phyloP scores from a whole-genome alignment of 2,888 invertebrate genomes.

The Venustoraphidia nigricollis region DNA sequence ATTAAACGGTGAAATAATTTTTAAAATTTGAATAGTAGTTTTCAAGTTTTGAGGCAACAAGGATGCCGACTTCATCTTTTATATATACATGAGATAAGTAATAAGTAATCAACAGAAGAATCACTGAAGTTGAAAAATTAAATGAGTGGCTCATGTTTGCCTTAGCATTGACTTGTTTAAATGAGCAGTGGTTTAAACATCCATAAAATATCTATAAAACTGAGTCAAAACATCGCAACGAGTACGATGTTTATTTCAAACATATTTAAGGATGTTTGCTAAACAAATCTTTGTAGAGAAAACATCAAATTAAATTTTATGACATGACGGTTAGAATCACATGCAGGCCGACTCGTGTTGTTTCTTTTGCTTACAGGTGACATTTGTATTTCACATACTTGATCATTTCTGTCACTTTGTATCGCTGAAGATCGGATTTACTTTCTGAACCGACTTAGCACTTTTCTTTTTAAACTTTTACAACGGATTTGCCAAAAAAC shows the following conservation, averaged over 20 bases:
- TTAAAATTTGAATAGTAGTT: background rate
- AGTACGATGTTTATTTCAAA: slow-evolving; percentile 3
- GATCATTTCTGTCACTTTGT: too few species aligned
- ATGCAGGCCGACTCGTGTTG: too few species aligned
- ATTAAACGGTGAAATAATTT: background rate
- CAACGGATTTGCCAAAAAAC: too few species aligned
- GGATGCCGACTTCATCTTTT: too few species aligned
- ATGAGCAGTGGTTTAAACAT: background rate
- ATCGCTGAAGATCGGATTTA: too few species aligned
- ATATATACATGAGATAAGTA: background rate
- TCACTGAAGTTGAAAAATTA: background rate
- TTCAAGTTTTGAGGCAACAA: background rate
- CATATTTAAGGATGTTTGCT: background rate
- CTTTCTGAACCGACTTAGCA: too few species aligned
- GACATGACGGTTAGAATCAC: background rate
- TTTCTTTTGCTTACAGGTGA: too few species aligned
- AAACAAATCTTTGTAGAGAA: slow-evolving; percentile 5
- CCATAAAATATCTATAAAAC: slow-evolving; percentile 3
- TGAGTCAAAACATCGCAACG: background rate
- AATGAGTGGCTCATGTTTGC: background rate
- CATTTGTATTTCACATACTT: too few species aligned
- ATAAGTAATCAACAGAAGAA: background rate
- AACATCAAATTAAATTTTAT: slow-evolving; percentile 6
- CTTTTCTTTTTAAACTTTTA: too few species aligned
- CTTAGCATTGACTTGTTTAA: slow-evolving; percentile 1